Percentiles rank a stretch among this genome's conserved stretches.
Evolutionary conservation across 1,140 invertebrate species (phyloP).

Genomic region (Pomacea maculata): DNA sequence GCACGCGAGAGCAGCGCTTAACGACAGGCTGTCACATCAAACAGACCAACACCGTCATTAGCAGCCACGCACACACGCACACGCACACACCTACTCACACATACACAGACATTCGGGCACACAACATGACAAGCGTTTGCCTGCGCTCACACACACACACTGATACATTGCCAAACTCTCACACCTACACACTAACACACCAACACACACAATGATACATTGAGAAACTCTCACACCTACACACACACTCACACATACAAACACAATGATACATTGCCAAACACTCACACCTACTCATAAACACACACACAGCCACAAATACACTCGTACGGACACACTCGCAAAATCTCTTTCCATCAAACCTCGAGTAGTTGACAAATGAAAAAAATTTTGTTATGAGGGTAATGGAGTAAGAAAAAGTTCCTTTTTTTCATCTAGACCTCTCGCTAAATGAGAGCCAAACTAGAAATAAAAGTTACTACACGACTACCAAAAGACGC

Average conservation of each 20-base stretch:
- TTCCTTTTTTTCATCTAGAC: too few species aligned
- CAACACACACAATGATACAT: background rate
- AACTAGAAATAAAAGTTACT: too few species aligned
- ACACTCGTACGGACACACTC: too few species aligned
- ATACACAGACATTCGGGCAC: background rate
- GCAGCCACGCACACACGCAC: background rate
- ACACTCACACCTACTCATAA: background rate
- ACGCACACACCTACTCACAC: background rate
- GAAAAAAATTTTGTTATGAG: too few species aligned
- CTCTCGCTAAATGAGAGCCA: too few species aligned
- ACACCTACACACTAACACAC: background rate
- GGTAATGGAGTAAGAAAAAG: too few species aligned
- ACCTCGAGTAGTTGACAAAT: too few species aligned
- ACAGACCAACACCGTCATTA: background rate
- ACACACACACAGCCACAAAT: too few species aligned
- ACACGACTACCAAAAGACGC: too few species aligned
- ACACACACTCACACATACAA: background rate
- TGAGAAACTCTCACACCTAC: background rate
- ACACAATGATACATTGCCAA: too few species aligned
- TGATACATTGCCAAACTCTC: background rate
- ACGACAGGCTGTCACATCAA: background rate
- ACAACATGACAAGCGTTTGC: background rate
- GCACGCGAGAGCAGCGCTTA: background rate
- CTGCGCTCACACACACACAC: background rate
- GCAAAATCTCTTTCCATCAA: too few species aligned